Percentiles rank a stretch among this genome's conserved stretches.
These are phyloP conservation scores for Pavo muticus DNA, from an alignment of 2,113 vertebrate species.

Conservation along the genomic window DNA sequence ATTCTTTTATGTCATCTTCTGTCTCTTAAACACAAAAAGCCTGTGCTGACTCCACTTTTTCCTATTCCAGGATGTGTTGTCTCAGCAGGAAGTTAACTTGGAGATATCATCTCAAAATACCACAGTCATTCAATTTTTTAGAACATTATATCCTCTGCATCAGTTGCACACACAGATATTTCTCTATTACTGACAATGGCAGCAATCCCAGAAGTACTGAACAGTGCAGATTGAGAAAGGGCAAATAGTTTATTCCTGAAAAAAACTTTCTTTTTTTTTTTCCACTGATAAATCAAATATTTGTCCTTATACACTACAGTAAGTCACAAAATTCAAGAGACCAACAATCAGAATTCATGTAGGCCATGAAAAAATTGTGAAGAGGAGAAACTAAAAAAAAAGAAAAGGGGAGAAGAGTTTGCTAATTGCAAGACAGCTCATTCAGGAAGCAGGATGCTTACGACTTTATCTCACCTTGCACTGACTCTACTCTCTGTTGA, in stretches of 20 bases:
- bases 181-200: not conserved
- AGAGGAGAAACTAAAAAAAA: not conserved
- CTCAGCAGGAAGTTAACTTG: constrained; percentile 16
- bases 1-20: not conserved
- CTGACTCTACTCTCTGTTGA: not conserved
- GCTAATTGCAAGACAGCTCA: not conserved
- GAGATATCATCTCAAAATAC: not conserved
- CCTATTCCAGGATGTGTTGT: not conserved
- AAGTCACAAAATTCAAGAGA: not conserved
- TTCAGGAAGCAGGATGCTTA: not conserved
- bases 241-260: not conserved
- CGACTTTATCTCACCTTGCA: not conserved
- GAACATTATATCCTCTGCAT: not conserved
- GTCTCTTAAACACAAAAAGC: not conserved
- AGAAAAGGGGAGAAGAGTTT: not conserved
- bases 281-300: not conserved
- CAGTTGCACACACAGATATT: not conserved
- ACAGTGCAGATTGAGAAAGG: not conserved
- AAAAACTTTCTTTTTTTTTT: not conserved
- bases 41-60: not conserved
- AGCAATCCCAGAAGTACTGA: not conserved
- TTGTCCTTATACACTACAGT: not conserved
- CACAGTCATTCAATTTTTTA: not conserved
- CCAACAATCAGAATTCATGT: not conserved
- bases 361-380: not conserved